Percentiles rank a stretch among this genome's conserved stretches.
These are phyloP conservation scores for Salticus scenicus DNA, from an alignment of 2,888 invertebrate genomes.

Conservation along the genomic window DNA sequence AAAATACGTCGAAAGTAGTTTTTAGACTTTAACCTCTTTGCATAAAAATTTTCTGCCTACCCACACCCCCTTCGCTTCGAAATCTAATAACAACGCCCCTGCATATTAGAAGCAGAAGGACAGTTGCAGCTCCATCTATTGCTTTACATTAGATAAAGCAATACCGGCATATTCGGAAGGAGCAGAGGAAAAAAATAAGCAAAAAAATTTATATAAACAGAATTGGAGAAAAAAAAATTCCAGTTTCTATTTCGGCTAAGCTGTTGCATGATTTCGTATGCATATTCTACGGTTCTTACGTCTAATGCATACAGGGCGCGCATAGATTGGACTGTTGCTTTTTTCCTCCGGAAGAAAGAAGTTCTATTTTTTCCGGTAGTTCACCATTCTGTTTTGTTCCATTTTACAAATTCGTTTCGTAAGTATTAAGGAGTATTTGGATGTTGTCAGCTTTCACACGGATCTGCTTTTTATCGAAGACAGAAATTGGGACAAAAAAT, in stretches of 20 bases:
- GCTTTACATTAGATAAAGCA: slow-evolving; percentile 68
- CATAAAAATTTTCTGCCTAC: slow-evolving; percentile 52
- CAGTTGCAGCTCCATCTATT: slow-evolving; percentile 44
- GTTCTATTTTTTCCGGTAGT: not conserved
- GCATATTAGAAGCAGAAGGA: slow-evolving; percentile 49
- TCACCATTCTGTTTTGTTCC: not conserved
- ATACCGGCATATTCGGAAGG: slow-evolving; percentile 30
- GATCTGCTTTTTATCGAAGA: slow-evolving; percentile 4
- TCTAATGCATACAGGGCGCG: slow-evolving; percentile 50
- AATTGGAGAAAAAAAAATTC: not conserved
- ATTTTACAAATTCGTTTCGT: slow-evolving; percentile 24
- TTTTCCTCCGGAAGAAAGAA: not conserved
- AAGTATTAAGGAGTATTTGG: slow-evolving; percentile 42
- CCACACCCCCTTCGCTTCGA: slow-evolving; percentile 23
- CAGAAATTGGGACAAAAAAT: not conserved
- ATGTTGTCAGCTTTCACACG: not conserved
- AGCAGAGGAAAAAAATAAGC: slow-evolving; percentile 22
- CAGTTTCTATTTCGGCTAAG: slow-evolving; percentile 61
- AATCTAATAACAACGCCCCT: slow-evolving; percentile 61
- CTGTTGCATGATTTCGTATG: slow-evolving; percentile 67
- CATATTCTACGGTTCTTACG: slow-evolving; percentile 44
- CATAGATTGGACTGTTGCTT: slow-evolving; percentile 50
- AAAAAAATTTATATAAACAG: slow-evolving; percentile 4
- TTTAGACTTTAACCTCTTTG: slow-evolving; percentile 69
- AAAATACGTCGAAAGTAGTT: slow-evolving; percentile 36